Conservation (phyloP, 2,888 invertebrate species). For the Drosophila formosana region DNA sequence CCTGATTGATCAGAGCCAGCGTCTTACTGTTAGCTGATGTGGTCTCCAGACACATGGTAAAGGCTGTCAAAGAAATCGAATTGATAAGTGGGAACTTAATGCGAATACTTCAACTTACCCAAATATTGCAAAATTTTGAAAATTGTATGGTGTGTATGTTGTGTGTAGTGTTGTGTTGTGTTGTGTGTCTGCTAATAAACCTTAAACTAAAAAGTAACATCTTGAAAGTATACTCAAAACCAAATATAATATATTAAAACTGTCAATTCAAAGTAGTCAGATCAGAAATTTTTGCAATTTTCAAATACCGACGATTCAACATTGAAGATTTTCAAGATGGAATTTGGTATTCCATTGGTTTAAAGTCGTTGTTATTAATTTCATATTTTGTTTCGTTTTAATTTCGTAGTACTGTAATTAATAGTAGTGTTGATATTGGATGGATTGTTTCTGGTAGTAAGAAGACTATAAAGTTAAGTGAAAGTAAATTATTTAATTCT, state of each 20-base stretch:
- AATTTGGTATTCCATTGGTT: too few species aligned
- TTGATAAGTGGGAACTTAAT: not conserved
- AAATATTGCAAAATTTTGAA: slow-evolving; percentile 14
- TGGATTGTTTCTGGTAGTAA: too few species aligned
- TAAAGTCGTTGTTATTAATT: too few species aligned
- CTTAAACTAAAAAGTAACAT: not conserved
- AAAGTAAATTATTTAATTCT: too few species aligned
- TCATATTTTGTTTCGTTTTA: too few species aligned
- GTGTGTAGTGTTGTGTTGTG: slow-evolving; percentile 13
- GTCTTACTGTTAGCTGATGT: slow-evolving; percentile 33
- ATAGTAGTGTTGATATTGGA: too few species aligned
- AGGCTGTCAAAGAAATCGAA: not conserved
- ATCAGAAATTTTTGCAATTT: too few species aligned
- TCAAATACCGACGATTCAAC: too few species aligned
- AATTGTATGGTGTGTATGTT: slow-evolving; percentile 15
- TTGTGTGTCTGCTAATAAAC: slow-evolving; percentile 3
- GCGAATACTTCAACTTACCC: slow-evolving; percentile 12
- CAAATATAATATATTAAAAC: not conserved
- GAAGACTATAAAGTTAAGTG: too few species aligned
- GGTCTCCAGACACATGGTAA: slow-evolving; percentile 45
- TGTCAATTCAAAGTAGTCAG: not conserved
- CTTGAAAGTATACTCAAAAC: slow-evolving; percentile 24
- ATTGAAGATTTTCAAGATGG: too few species aligned
- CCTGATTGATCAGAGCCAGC: slow-evolving; percentile 58
- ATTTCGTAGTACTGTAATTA: too few species aligned